These are phyloP conservation scores for Amphipyra berbera DNA, from an alignment of 2,888 invertebrate genomes.

Conservation along the genomic window DNA sequence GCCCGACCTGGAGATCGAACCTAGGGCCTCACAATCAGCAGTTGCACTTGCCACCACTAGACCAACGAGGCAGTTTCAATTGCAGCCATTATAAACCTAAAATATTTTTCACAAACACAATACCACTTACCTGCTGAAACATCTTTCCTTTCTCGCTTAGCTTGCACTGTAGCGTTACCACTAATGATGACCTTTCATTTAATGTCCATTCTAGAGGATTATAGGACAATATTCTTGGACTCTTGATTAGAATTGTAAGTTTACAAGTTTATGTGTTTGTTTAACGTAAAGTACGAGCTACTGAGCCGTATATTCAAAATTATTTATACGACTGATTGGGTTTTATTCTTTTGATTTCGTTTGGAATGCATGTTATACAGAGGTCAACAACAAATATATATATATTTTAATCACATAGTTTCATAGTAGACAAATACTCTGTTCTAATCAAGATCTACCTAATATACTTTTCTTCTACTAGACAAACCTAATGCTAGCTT, in stretches of 20 bases:
- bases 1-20: no score
- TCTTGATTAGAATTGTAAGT: slow-evolving; percentile 49
- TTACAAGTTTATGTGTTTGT: slow-evolving; percentile 42
- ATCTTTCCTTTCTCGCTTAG: slow-evolving; percentile 12
- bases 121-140: not conserved
- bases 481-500: no score
- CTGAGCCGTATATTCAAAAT: slow-evolving; percentile 23
- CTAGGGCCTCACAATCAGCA: no score
- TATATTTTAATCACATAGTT: no score
- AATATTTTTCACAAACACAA: no score
- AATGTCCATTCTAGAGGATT: slow-evolving; percentile 49
- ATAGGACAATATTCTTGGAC: slow-evolving; percentile 43
- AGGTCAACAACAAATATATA: no score
- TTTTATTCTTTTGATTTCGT: slow-evolving; percentile 1
- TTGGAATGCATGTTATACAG: slow-evolving; percentile 11
- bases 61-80: no score
- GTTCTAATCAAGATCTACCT: no score
- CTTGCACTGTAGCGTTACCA: slow-evolving; percentile 28
- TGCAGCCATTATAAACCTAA: no score
- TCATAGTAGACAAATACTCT: no score
- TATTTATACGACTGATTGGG: slow-evolving; percentile 19
- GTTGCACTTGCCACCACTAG: no score
- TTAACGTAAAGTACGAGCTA: slow-evolving; percentile 49
- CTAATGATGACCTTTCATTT: slow-evolving; percentile 54
- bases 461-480: no score